Conservation (phyloP, 2,888 invertebrate genomes). For the Tinea trinotella region DNA sequence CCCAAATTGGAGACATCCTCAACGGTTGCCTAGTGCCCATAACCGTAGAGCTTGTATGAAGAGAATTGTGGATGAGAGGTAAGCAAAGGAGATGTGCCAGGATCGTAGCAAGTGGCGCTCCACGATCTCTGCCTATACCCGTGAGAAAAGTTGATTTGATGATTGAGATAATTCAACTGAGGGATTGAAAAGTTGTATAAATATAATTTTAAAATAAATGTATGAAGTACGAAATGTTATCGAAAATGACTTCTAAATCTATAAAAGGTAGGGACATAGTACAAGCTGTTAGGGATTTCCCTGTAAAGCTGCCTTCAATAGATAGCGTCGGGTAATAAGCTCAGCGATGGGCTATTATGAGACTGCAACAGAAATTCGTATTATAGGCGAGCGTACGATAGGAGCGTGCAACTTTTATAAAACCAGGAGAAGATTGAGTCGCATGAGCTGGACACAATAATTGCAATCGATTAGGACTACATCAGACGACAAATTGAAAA, state of each 20-base stretch:
- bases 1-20: too few relatives aligned
- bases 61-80: too few relatives aligned
- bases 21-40: too few relatives aligned
- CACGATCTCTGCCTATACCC: too few relatives aligned
- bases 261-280: neutral
- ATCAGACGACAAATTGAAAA: constrained; percentile 7
- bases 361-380: constrained; percentile 56
- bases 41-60: too few relatives aligned
- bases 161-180: too few relatives aligned
- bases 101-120: too few relatives aligned
- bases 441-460: constrained; percentile 40
- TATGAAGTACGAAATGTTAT: too few relatives aligned
- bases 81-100: too few relatives aligned
- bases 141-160: too few relatives aligned
- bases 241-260: neutral
- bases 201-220: too few relatives aligned
- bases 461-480: constrained; percentile 51
- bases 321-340: constrained; percentile 68
- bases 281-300: constrained; percentile 62
- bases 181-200: too few relatives aligned
- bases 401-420: constrained; percentile 41
- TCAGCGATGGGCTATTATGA: constrained; percentile 65
- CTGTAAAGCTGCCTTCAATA: constrained; percentile 68
- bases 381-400: constrained; percentile 39
- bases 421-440: constrained; percentile 33